Evolutionary conservation across 2,888 invertebrate genomes (phyloP).

Genomic region (Zhengitettix transpicula): DNA sequence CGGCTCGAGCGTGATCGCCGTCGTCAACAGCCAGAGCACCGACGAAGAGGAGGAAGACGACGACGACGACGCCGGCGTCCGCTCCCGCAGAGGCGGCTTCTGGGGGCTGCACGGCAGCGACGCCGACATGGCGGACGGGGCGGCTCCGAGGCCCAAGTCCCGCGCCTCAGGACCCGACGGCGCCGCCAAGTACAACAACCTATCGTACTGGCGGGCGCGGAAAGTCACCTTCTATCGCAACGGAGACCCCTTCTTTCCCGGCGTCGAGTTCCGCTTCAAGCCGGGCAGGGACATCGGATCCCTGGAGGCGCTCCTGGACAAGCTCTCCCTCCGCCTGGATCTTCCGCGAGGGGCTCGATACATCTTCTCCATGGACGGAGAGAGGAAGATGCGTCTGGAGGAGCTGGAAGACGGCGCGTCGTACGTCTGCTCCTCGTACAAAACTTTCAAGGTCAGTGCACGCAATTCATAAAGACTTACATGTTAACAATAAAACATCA

Average conservation of each 20-base stretch:
- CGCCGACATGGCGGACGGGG: conserved; percentile 35
- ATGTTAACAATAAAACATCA: no score
- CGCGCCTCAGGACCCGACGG: conserved; percentile 35
- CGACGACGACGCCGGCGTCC: conserved; percentile 30
- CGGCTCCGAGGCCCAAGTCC: conserved; percentile 34
- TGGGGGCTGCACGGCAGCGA: conserved; percentile 35
- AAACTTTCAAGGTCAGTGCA: conserved; percentile 70
- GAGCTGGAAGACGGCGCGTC: conserved; percentile 81
- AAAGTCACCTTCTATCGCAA: conserved; percentile 82
- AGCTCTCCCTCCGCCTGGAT: conserved; percentile 73
- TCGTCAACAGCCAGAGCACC: background rate
- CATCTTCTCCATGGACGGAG: conserved; percentile 84
- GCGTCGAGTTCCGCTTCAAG: conserved; percentile 74
- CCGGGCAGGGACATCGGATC: conserved; percentile 77
- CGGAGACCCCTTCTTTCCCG: conserved; percentile 83
- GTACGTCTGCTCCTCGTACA: conserved; percentile 85
- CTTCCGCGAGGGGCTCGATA: conserved; percentile 77
- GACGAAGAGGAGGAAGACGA: conserved; percentile 23
- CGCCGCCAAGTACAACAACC: conserved; percentile 47
- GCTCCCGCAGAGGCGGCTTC: conserved; percentile 17
- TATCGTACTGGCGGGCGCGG: conserved; percentile 75
- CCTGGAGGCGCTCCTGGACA: conserved; percentile 69
- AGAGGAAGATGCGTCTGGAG: conserved; percentile 64
- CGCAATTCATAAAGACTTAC: background rate
- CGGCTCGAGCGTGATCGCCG: background rate